Percentiles rank a stretch among this genome's conserved stretches.
phyloP scores from a whole-genome alignment of 1,140 invertebrate genomes.

The Drosophila ananassae region DNA sequence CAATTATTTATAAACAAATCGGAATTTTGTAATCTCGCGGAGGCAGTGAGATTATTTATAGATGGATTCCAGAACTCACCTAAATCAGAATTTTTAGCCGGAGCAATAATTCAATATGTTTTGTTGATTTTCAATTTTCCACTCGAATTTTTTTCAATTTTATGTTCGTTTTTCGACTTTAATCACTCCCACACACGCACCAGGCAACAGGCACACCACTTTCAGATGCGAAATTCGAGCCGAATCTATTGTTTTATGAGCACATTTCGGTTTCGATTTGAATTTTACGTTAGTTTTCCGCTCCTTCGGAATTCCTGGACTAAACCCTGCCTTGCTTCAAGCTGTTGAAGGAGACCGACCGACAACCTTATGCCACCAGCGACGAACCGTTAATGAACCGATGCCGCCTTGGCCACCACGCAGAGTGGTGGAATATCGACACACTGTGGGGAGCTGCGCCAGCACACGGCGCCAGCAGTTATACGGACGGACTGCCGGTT shows the following conservation, averaged over 20 bases:
- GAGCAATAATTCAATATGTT: slow-evolving; percentile 55
- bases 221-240: not conserved
- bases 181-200: slow-evolving; percentile 12
- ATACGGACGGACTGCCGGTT: too few relatives aligned
- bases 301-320: slow-evolving; percentile 20
- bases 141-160: slow-evolving; percentile 32
- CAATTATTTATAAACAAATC: slow-evolving; percentile 58
- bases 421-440: slow-evolving; percentile 4
- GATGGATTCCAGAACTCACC: slow-evolving; percentile 59
- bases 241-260: slow-evolving; percentile 9
- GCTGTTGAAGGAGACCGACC: slow-evolving; percentile 26
- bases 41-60: slow-evolving; percentile 60
- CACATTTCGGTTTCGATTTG: slow-evolving; percentile 24
- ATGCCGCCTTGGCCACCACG: slow-evolving; percentile 46
- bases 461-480: too few relatives aligned
- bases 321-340: not conserved
- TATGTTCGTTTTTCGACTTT: slow-evolving; percentile 40
- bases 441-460: slow-evolving; percentile 4
- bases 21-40: slow-evolving; percentile 56
- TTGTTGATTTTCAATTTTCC: slow-evolving; percentile 35
- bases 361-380: slow-evolving; percentile 68
- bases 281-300: slow-evolving; percentile 25
- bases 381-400: slow-evolving; percentile 73
- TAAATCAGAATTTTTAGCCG: slow-evolving; percentile 56
- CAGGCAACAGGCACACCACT: not conserved